Percentiles rank a stretch among this genome's conserved stretches.
These are phyloP conservation scores for Thamnophis sirtalis DNA, from an alignment of 2,113 vertebrate genomes.

Conservation along the genomic window DNA sequence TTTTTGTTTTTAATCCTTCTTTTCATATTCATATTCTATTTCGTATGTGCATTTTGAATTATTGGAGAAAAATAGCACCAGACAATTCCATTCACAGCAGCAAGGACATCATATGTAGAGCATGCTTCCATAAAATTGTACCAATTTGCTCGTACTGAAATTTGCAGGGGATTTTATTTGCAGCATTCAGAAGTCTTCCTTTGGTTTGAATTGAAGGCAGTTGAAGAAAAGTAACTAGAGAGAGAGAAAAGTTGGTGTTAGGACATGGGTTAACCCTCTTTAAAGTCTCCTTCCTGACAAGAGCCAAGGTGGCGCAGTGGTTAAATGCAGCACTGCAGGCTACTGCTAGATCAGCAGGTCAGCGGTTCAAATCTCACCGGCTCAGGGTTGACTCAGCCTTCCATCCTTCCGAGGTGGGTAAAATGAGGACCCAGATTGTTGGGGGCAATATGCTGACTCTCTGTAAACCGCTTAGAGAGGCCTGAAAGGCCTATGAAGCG, in stretches of 20 bases:
- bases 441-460: too few species aligned
- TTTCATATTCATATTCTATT: background rate
- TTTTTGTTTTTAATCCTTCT: background rate
- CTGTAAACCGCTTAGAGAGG: too few species aligned
- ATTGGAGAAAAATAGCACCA: background rate
- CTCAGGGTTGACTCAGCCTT: too few species aligned
- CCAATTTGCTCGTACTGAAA: background rate
- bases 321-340: too few species aligned
- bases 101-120: background rate
- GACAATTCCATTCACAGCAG: background rate
- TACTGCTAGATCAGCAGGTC: too few species aligned
- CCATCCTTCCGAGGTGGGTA: too few species aligned
- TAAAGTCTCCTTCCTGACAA: background rate
- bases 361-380: too few species aligned
- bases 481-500: too few species aligned
- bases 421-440: too few species aligned
- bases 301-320: too few species aligned
- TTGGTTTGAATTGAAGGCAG: background rate
- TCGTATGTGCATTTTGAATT: background rate
- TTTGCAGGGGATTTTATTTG: background rate
- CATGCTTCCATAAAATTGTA: background rate
- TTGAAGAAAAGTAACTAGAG: background rate
- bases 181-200: background rate
- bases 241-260: background rate
- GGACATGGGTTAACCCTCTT: background rate